These are phyloP conservation scores for Drosophila nr. perissopoda DNA, from an alignment of 2,888 invertebrate species.

Conservation along the genomic window DNA sequence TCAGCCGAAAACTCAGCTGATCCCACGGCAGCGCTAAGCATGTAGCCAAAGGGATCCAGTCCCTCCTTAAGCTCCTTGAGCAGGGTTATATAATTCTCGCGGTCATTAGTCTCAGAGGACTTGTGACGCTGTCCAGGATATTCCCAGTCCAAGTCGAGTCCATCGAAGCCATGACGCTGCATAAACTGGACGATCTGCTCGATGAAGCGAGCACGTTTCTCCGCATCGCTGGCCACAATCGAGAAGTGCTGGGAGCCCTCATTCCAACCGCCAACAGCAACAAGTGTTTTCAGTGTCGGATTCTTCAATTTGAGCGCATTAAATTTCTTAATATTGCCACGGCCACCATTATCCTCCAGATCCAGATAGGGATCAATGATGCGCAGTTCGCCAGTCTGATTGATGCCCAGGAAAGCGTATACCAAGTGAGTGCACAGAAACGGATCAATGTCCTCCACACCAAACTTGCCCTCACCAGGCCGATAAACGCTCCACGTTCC, in stretches of 20 bases:
- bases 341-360: constrained; percentile 87
- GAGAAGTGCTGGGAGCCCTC: constrained; percentile 86
- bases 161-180: constrained; percentile 86
- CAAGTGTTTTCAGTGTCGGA: constrained; percentile 84
- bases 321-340: constrained; percentile 84
- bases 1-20: constrained; percentile 86
- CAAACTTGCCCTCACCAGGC: constrained; percentile 88
- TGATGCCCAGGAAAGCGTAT: constrained; percentile 90
- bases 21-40: constrained; percentile 87
- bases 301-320: constrained; percentile 83
- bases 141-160: constrained; percentile 88
- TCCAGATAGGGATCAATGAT: constrained; percentile 88
- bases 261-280: constrained; percentile 86
- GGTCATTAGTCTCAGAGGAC: constrained; percentile 79
- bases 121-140: constrained; percentile 86
- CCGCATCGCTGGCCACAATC: constrained; percentile 83
- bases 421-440: constrained; percentile 90
- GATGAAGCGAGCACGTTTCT: constrained; percentile 74
- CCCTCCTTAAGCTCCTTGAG: constrained; percentile 78
- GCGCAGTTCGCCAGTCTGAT: constrained; percentile 86
- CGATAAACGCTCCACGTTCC: constrained; percentile 92
- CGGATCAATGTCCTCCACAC: constrained; percentile 88
- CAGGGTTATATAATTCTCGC: constrained; percentile 75
- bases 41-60: constrained; percentile 85
- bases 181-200: constrained; percentile 75